Evolutionary conservation across 2,797 vertebrate genomes (phyloP).

Genomic region (Ispidina picta): DNA sequence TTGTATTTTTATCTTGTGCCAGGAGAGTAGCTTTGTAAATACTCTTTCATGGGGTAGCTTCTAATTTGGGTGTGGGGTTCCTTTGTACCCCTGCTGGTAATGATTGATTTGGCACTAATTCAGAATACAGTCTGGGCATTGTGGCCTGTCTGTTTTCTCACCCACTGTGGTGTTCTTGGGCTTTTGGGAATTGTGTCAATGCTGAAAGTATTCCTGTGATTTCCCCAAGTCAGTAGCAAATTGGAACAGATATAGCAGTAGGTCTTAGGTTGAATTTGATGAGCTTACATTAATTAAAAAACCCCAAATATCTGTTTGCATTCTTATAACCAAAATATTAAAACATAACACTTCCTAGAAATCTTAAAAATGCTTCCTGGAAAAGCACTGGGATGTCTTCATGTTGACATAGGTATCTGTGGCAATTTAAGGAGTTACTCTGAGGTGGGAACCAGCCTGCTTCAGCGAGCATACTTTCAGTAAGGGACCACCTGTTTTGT

Average conservation of each 20-base stretch:
- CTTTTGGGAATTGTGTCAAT: neutral
- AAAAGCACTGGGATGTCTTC: neutral
- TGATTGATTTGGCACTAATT: neutral
- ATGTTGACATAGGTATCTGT: neutral
- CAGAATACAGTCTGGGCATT: neutral
- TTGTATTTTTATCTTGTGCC: neutral
- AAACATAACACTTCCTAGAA: neutral
- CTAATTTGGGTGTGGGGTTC: neutral
- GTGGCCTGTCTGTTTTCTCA: neutral
- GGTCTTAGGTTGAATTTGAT: neutral
- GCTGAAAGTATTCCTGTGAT: neutral
- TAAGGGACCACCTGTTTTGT: neutral
- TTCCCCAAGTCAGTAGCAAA: neutral
- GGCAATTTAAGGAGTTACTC: neutral
- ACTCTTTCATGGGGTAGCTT: neutral
- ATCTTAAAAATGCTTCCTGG: neutral
- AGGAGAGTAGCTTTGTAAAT: constrained; percentile 4
- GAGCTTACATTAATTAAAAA: neutral
- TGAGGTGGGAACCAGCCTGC: neutral
- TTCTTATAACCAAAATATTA: neutral
- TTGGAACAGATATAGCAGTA: neutral
- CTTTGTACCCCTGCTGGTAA: neutral
- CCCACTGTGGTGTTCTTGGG: neutral
- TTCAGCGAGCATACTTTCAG: neutral
- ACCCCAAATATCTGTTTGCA: neutral